Percentiles rank a stretch among this genome's conserved stretches.
Conservation (phyloP, 1,140 invertebrate genomes). For the Caenorhabditis brenneri region DNA sequence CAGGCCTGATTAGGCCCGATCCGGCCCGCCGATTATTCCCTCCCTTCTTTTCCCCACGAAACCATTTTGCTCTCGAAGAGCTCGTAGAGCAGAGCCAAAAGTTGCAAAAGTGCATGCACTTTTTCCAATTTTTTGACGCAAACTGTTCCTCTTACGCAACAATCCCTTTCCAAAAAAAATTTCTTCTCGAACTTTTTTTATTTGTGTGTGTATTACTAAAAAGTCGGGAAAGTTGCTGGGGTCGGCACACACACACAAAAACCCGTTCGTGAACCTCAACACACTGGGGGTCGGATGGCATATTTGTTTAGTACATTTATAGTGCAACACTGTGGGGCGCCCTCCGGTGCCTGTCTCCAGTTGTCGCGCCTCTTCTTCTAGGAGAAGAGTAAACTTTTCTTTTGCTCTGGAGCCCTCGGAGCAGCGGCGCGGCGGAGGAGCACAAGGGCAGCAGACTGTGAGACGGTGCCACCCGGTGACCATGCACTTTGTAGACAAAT, state of each 20-base stretch:
- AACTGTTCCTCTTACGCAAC: not conserved
- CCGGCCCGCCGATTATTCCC: no score
- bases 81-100: no score
- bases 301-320: conserved; percentile 35
- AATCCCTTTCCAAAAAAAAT: not conserved
- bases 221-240: not conserved
- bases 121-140: not conserved
- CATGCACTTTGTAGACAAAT: conserved; percentile 37
- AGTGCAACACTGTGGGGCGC: not conserved
- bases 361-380: not conserved
- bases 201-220: not conserved
- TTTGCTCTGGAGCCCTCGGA: not conserved
- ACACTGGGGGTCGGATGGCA: not conserved
- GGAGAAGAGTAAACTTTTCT: not conserved
- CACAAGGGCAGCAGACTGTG: not conserved
- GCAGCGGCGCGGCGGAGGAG: no score
- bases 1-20: no score
- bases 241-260: not conserved
- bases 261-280: conserved; percentile 23
- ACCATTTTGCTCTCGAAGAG: no score
- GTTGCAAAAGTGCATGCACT: conserved; percentile 12
- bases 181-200: not conserved
- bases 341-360: not conserved
- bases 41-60: no score
- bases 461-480: conserved; percentile 40